Conservation (phyloP, 2,797 vertebrate genomes). For the Cyclopterus lumpus region DNA sequence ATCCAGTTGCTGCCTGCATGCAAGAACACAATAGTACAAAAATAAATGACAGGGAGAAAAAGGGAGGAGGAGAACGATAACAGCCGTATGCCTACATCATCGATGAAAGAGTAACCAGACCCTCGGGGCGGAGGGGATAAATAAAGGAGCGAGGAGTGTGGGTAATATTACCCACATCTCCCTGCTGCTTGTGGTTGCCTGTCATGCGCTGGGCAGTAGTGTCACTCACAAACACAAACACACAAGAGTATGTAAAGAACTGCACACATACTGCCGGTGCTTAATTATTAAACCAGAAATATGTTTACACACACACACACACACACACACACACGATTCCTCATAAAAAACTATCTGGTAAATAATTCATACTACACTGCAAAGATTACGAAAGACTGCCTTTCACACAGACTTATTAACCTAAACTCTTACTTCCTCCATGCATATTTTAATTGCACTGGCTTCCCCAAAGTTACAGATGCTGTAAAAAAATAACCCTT, state of each 20-base stretch:
- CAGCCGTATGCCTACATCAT: conserved; percentile 51
- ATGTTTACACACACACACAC: conserved; percentile 7
- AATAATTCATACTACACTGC: conserved; percentile 38
- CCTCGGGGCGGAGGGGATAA: conserved; percentile 58
- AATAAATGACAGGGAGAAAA: not conserved
- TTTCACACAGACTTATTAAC: not conserved
- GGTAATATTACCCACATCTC: conserved; percentile 66
- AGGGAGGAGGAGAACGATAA: conserved; percentile 20
- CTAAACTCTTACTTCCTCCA: not conserved
- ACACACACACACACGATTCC: not conserved
- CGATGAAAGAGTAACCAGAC: conserved; percentile 54
- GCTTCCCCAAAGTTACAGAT: not conserved
- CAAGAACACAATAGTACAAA: conserved; percentile 37
- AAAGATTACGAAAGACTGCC: not conserved
- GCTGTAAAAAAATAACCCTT: not conserved
- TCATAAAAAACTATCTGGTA: conserved; percentile 13
- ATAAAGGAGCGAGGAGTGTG: conserved; percentile 65
- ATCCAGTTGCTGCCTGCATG: conserved; percentile 44
- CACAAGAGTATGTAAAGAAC: not conserved
- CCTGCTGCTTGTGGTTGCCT: conserved; percentile 50
- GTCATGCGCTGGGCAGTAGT: conserved; percentile 66
- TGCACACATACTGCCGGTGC: conserved; percentile 10
- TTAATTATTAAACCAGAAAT: conserved; percentile 40
- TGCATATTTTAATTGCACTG: not conserved
- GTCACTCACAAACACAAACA: conserved; percentile 61